Evolutionary conservation across 2,797 vertebrate species (phyloP), one percentile per base, ranked within the genome.

Genomic region (Peromyscus aztecus): DNA sequence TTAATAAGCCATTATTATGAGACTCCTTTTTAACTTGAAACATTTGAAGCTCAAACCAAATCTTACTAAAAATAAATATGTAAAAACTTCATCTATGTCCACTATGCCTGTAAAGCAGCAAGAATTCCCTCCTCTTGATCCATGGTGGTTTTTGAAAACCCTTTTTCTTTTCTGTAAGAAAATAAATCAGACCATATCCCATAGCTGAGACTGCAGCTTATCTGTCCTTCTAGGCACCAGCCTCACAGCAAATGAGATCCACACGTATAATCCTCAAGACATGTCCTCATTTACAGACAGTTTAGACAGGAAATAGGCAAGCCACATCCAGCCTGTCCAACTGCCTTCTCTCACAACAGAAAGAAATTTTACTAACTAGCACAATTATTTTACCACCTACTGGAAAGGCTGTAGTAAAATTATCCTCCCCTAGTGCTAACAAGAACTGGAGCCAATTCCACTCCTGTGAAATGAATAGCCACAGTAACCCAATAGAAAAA

Each of bases 351-450:
- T 90, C 63, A 88, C 37, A 75, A 67, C 2, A 87, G 61, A 84
- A 63, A 94, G 40, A 75, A 94, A 65, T 12, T 49, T 89, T 75
- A 87, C 67, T 92, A 81, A 67, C 17, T 43, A 52, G 55, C 49
- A 40, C 75, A 73, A 67, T 59, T 77, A 88, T 78, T 86, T 83
- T 75, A 55, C 46, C 46, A 46, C 63, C 69, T 43, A 46, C 71
- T 83, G 34, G 76, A 87, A 94, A 95, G 52, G 34, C 34, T 27
- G 19, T 29, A 34, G 23, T 46, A 83, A 95, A 94, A 78, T 94
- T 55, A 77, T 61, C 59, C 27, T 43, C 11, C 31, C 34, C 6
- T 52, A 10, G 34, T 34, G 49, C 59, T 63, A 34, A 57, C 10
- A 80, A 91, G 82, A 94, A 24, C 21, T 82, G 13, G 34, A 82